Conservation (phyloP, 1,140 invertebrate genomes). For the Diplogasteroides magnus region DNA sequence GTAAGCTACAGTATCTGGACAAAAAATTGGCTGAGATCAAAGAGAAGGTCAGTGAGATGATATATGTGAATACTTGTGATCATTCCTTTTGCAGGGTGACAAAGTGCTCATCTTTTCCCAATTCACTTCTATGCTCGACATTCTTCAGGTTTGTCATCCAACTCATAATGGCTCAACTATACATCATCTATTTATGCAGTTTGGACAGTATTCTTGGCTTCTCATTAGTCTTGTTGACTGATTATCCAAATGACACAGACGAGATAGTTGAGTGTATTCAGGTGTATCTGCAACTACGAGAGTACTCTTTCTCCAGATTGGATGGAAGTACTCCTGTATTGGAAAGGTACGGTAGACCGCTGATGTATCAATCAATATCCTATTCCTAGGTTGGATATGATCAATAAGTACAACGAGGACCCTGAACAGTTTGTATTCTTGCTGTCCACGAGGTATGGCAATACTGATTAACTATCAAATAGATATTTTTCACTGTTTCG, state of each 20-base stretch:
- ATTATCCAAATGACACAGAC: no score
- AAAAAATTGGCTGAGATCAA: slow-evolving; percentile 54
- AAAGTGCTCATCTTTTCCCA: slow-evolving; percentile 86
- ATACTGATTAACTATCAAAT: no score
- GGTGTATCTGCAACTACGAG: slow-evolving; percentile 68
- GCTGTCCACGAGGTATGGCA: slow-evolving; percentile 62
- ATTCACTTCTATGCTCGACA: slow-evolving; percentile 85
- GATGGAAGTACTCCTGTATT: slow-evolving; percentile 77
- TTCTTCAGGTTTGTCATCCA: slow-evolving; percentile 67
- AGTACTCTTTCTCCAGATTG: slow-evolving; percentile 71
- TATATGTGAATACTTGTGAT: neutral
- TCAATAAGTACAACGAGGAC: slow-evolving; percentile 61
- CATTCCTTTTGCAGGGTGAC: slow-evolving; percentile 36
- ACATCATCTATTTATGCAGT: no score
- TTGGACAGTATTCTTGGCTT: no score
- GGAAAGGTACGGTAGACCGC: slow-evolving; percentile 61
- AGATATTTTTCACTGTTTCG: no score
- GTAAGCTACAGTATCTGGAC: slow-evolving; percentile 61
- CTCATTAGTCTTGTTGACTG: no score
- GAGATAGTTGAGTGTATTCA: no score
- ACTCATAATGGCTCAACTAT: no score
- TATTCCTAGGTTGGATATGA: slow-evolving; percentile 60
- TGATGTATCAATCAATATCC: neutral
- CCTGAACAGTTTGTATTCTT: slow-evolving; percentile 61
- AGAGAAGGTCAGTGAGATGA: slow-evolving; percentile 27